Evolutionary conservation across 2,113 vertebrate genomes (phyloP), one percentile per base, ranked within the genome.

Genomic region (Herpailurus yagouaroundi): DNA sequence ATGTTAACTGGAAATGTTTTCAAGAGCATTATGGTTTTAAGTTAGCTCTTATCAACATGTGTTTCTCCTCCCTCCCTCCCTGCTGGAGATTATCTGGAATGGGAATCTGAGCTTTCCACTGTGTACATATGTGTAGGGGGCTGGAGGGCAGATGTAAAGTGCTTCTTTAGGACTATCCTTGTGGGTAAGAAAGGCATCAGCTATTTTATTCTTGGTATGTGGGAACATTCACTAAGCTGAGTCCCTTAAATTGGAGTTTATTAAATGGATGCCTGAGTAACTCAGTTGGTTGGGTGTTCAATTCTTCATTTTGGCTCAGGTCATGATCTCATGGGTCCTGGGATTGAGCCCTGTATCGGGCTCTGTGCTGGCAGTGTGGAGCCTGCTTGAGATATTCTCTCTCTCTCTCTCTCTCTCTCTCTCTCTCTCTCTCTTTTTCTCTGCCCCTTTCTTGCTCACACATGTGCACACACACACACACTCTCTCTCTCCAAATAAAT

Each of bases 1-100:
- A 64, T 91, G 69, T 90, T 97, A 88, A 86, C 5, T 93, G 41
- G 13, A 21, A 64, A 21, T 55, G 13, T 85, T 95, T 92, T 95
- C 31, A 60, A 23, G 91, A 87, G 13, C 52, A 41, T 57, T 33
- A 33, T 60, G 29, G 7, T 15, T 91, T 93, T 92, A 90, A 36
- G 15, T 83, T 96, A 88, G 52, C 16, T 90, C 31, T 38, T 71
- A 79, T 92, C 25, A 68, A 38, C 86, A 52, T 66, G 13, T 84
- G 31, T 69, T 95, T 79, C 27, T 31, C 2, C 10, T 36, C 76
- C 36, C 14, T 89, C 16, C 31, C 14, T 89, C 16, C 31, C 48
- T 87, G 81, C 41, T 81, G 36, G 63, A 90, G 36, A 84, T 63
- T n/a, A 74, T 88, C 29, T 60, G n/a, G 38, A 88, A 73, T 91